Evolutionary conservation across 2,113 vertebrate genomes (phyloP), one percentile per base, ranked within the genome.

Genomic region (Gymnocephalus cernua): DNA sequence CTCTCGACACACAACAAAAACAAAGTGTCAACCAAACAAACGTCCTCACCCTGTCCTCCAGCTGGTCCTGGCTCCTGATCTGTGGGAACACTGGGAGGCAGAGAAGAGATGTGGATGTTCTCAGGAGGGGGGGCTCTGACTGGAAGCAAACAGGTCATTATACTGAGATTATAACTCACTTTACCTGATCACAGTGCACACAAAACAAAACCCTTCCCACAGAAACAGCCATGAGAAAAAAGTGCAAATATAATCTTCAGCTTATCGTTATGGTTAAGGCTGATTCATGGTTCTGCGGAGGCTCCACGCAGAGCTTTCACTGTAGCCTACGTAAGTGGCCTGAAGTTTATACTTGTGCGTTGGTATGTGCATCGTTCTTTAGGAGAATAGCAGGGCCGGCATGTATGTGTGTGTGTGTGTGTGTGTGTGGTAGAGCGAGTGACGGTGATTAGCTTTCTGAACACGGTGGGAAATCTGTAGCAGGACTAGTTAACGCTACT

Each of bases 81-180:
- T 48, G 80, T 78, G 70, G 90, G 86, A 85, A 86, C 1, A 27
- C 71, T 86, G 69, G 89, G 88, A 38, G 93, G 91, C 51, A 94
- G 76, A 7, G 89, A 87, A 16, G 89, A 68, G 71, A 92, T 88
- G 83, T 91, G 67, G 79, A 92, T 68, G 62, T 75, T 74, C 73
- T 91, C 92, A 44, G 88, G 44, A n/a, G 56, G 21, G 1, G 74
- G 62, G 5, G 59, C 84, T 84, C 82, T 88, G n/a, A 4, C 93
- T 93, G 89, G 2, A 86, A 66, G 58, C 48, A 41, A 68, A 84
- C 72, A 35, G 53, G 71, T 56, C 6, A 61, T 89, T 45, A 88
- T 8, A 67, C 7, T 1, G 35, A 23, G 74, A 88, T 88, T 85
- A 72, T 0, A 44, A 56, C 2, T 13, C 44, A 4, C 23, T 72